Evolutionary conservation across 1,140 invertebrate species (phyloP), one percentile per base, ranked within the genome.

Genomic region (Halyomorpha halys): DNA sequence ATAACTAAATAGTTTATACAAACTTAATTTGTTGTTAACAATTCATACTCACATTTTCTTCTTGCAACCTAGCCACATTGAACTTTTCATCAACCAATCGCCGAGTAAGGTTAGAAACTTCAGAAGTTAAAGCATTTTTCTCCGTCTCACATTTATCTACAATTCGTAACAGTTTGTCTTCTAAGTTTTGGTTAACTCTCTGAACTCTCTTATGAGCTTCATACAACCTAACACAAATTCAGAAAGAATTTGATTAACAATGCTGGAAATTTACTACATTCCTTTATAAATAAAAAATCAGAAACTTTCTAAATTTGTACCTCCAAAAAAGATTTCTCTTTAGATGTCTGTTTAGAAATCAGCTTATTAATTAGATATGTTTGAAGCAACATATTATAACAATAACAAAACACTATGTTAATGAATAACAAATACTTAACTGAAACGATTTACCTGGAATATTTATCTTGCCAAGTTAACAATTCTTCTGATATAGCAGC

Each of bases 201-300:
- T 97, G 93, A 44, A 97, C 83, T 71, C 91, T 85, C 73, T 93
- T 92, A 72, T 97, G 91, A 64, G 91, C 92, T 73, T 97, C 94
- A 75, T 90, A 86, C 60, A 97, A 81, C 69, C 93, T 83, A 39
- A 8, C 6, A 39, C 11, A 13, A 39, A 11, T 39, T 39, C 1
- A 39, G n/a, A 6, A 39, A 39, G 34, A 6, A 13, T 39, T 11
- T 4, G 3, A 30, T 4, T 4, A 30, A 30, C 27, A 30, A 30
- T 30, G 27, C n/a, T 30, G 27, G 3, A 30, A 30, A 30, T 30
- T 4, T 30, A n/a, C n/a, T n/a, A n/a, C n/a, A n/a, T n/a, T n/a
- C n/a, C n/a, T n/a, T n/a, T n/a, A n/a, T 30, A 30, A 3, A 30
- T 30, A 30, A 30, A 30, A 30, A 30, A 30, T 3, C 27, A 30